These are phyloP conservation scores for Hydrocynus forskahlii DNA, from an alignment of 2,797 vertebrate species.

Conservation along the genomic window DNA sequence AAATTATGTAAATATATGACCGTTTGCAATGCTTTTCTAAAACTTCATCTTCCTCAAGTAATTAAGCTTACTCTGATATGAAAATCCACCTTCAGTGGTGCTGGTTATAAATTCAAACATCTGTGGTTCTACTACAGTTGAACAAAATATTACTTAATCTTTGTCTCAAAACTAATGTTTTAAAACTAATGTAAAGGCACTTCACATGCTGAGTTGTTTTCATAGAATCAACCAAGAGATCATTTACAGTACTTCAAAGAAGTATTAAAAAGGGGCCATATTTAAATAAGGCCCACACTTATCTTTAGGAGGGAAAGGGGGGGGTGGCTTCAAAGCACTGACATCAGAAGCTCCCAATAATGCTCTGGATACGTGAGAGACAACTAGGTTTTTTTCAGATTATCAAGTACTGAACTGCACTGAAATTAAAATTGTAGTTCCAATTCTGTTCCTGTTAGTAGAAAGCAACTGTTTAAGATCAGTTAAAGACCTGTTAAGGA, in stretches of 20 bases:
- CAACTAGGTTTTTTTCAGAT: neutral
- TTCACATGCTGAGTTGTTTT: neutral
- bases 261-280: neutral
- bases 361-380: neutral
- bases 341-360: conserved; percentile 8
- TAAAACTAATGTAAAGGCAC: too few species aligned
- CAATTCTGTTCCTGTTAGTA: neutral
- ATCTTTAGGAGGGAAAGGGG: neutral
- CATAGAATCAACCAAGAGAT: neutral
- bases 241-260: neutral
- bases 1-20: too few species aligned
- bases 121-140: too few species aligned
- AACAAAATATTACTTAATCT: too few species aligned
- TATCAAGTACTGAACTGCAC: neutral
- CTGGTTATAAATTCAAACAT: too few species aligned
- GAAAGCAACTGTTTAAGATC: neutral
- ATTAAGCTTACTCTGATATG: too few species aligned
- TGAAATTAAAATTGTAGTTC: neutral
- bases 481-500: neutral
- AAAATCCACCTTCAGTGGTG: too few species aligned
- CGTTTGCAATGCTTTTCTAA: neutral
- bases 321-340: conserved; percentile 1
- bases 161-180: too few species aligned
- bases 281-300: neutral
- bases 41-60: neutral